Percentiles rank a stretch among this genome's conserved stretches.
Conservation (phyloP, 2,113 vertebrate genomes). For the Talpa occidentalis region DNA sequence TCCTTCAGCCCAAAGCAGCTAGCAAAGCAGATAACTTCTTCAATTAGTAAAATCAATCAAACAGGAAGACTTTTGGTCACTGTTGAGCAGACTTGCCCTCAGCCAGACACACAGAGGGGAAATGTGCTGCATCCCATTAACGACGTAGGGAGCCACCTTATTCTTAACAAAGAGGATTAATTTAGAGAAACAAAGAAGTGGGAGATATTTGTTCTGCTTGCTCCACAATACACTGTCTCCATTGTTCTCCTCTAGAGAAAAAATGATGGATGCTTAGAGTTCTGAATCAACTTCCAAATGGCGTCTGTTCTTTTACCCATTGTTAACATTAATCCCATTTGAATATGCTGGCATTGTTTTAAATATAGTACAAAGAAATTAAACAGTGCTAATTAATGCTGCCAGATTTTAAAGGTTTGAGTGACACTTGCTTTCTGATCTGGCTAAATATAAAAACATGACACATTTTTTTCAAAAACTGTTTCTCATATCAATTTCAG, state of each 20-base stretch:
- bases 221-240: neutral
- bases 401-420: constrained; percentile 32
- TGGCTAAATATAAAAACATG: neutral
- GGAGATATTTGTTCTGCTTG: constrained; percentile 16
- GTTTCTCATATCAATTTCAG: neutral
- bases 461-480: neutral
- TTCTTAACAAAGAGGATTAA: constrained; percentile 38
- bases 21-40: constrained; percentile 46
- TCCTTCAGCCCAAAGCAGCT: constrained; percentile 18
- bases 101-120: neutral
- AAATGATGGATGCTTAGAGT: neutral
- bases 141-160: neutral
- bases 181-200: constrained; percentile 55
- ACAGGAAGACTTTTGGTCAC: constrained; percentile 28
- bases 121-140: neutral
- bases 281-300: neutral
- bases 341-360: neutral
- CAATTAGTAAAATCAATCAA: constrained; percentile 69
- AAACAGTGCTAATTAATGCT: neutral
- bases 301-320: neutral
- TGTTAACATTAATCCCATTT: constrained; percentile 11
- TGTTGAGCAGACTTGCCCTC: constrained; percentile 1
- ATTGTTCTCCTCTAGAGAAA: constrained; percentile 28
- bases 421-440: neutral
- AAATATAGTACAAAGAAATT: neutral